Base-by-base conservation (phyloP, 1,140 invertebrate genomes). In the Apis laboriosa region DNA sequence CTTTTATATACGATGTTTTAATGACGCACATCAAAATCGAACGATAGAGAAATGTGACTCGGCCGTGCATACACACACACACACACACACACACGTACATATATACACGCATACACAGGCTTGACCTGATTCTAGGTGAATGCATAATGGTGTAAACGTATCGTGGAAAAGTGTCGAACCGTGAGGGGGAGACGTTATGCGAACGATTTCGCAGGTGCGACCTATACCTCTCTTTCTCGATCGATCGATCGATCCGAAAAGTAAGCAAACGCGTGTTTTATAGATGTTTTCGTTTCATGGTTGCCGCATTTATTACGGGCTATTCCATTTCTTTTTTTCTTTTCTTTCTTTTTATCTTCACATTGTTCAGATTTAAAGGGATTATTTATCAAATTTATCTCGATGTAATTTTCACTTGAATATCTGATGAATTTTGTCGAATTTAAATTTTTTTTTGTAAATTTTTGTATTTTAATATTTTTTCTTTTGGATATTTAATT, bases 21-120 rank as follows among this genome's bases (percentile, higher is more conserved):
- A 83, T 88, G 80, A 85, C 79, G 67, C 24, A 80, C 74, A 66
- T 85, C 58, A 80, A 88, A 87, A 88, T 87, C 86, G 84, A 88
- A 85, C 77, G 58, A n/a, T 49, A 64, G 56, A 61, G 80, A 80
- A 83, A 85, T 87, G 34, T 43, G 34, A 43, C 34, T 43, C 34
- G 34, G 34, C 4, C 34, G 34, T 7, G 34, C 34, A 43, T 3
- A 43, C 34, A 43, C 34, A 43, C 5, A 43, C 34, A 43, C 4
- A 43, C 34, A 43, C 4, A 43, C 63, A 12, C 51, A 2, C 2
- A 2, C 28, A 34, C 28, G 2, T 2, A 2, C 28, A 34, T 34
- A 34, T 0, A 34, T 2, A 34, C 83, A 76, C 63, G 12, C 55
- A 63, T 34, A 56, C n/a, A 53, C 43, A 68, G 68, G 64, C 85